These are phyloP conservation scores for Trachymyrmex septentrionalis DNA, from an alignment of 1,140 invertebrate species.

Conservation along the genomic window DNA sequence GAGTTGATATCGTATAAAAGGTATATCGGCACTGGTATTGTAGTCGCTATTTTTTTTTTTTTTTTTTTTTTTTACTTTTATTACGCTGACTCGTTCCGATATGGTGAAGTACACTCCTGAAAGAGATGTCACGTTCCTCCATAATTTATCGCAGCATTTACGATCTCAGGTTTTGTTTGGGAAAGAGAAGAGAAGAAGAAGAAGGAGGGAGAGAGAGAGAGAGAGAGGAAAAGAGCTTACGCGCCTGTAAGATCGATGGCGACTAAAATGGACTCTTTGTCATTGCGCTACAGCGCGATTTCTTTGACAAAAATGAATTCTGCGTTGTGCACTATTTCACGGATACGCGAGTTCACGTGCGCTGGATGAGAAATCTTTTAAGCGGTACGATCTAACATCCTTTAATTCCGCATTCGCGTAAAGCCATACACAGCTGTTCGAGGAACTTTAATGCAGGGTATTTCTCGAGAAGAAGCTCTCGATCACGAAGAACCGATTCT, in stretches of 20 bases:
- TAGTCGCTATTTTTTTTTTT: constrained; percentile 59
- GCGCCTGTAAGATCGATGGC: constrained; percentile 59
- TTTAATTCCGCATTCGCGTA: constrained; percentile 26
- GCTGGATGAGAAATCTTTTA: constrained; percentile 18
- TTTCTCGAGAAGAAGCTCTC: background rate
- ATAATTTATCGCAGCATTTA: constrained; percentile 64
- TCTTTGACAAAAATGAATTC: constrained; percentile 53
- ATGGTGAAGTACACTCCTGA: constrained; percentile 36
- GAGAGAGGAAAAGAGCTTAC: background rate
- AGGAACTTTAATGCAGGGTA: constrained; percentile 25
- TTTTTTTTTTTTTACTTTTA: constrained; percentile 64
- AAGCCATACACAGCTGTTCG: constrained; percentile 13
- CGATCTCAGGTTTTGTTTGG: constrained; percentile 51
- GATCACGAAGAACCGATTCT: constrained; percentile 40
- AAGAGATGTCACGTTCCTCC: constrained; percentile 37
- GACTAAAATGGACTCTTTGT: constrained; percentile 55
- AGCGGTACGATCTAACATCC: constrained; percentile 13
- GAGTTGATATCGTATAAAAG: background rate
- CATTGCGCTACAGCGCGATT: constrained; percentile 43
- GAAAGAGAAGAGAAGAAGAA: no score
- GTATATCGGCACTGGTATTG: background rate
- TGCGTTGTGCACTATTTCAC: constrained; percentile 43
- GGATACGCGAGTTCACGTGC: constrained; percentile 25
- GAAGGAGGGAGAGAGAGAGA: background rate
- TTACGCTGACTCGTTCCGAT: constrained; percentile 37